Evolutionary conservation across 1,140 invertebrate species (phyloP).

Genomic region (Teleogryllus occipitalis): DNA sequence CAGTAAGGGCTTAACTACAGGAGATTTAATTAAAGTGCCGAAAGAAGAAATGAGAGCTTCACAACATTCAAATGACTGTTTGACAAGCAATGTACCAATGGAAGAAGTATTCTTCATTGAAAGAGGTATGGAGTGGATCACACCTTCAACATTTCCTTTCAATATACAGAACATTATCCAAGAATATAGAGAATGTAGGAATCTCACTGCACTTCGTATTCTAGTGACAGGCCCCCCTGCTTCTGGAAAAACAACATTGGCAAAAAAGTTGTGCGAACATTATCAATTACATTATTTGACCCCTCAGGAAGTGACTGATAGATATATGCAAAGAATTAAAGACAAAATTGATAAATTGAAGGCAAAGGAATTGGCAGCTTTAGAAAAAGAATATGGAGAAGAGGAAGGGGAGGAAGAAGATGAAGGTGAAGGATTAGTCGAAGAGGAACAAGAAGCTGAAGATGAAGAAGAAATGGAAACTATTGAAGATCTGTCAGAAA

Average conservation of each 20-base stretch:
- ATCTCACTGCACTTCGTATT: neutral
- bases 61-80: neutral
- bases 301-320: no score
- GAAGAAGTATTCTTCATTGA: neutral
- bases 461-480: neutral
- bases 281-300: neutral
- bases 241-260: neutral
- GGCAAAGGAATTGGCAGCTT: no score
- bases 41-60: neutral
- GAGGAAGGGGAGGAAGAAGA: neutral
- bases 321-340: no score
- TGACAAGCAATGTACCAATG: neutral
- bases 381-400: neutral
- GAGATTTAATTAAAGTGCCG: neutral
- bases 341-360: no score
- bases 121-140: neutral
- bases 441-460: neutral
- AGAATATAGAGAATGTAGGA: neutral
- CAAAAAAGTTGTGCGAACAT: neutral
- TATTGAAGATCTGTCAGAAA: neutral
- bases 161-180: neutral
- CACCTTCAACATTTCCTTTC: neutral
- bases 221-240: neutral
- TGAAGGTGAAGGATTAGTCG: neutral
- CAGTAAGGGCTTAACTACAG: neutral